A percentile compares a stretch with the other conserved stretches of the same genome.
phyloP scores from a whole-genome alignment of 92 coral and sea anemone genomes.

The Porites divaricata region DNA sequence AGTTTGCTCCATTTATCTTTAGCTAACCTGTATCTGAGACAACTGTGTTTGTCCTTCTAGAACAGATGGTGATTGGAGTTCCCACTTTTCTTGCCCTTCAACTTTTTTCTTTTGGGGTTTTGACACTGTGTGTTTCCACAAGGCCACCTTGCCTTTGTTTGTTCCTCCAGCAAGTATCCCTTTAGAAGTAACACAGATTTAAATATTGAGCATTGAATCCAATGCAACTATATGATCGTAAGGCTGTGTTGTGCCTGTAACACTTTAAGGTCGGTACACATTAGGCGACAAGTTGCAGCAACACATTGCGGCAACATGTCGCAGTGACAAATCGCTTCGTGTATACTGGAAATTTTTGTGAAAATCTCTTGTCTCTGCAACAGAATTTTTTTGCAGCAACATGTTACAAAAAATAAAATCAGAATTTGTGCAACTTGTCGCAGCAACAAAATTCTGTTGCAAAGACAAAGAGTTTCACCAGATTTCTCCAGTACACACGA shows the following conservation, averaged over 20 bases:
- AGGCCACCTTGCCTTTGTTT: constrained; percentile 94
- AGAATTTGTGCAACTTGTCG: too few relatives aligned
- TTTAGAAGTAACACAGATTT: constrained; percentile 1
- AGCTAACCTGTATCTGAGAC: constrained; percentile 82
- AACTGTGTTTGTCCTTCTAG: constrained; percentile 87
- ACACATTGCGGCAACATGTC: too few relatives aligned
- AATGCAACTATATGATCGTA: neutral
- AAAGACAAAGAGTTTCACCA: too few relatives aligned
- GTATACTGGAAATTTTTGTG: too few relatives aligned
- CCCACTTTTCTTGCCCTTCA: constrained; percentile 87
- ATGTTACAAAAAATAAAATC: too few relatives aligned
- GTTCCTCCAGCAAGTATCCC: constrained; percentile 97
- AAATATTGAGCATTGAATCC: neutral
- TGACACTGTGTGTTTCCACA: constrained; percentile 88
- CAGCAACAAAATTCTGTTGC: too few relatives aligned
- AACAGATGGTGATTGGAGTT: constrained; percentile 87
- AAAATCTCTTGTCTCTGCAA: too few relatives aligned
- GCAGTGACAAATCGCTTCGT: too few relatives aligned
- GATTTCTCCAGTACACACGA: too few relatives aligned
- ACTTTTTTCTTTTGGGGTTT: constrained; percentile 58
- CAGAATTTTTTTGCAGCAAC: too few relatives aligned
- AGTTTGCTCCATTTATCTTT: neutral
- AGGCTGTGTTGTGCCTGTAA: neutral
- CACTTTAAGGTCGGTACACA: too few relatives aligned
- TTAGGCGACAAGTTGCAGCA: too few relatives aligned